Percentiles rank a stretch among this genome's conserved stretches.
phyloP scores from a whole-genome alignment of 1,140 invertebrate species.

The Grapholita molesta region DNA sequence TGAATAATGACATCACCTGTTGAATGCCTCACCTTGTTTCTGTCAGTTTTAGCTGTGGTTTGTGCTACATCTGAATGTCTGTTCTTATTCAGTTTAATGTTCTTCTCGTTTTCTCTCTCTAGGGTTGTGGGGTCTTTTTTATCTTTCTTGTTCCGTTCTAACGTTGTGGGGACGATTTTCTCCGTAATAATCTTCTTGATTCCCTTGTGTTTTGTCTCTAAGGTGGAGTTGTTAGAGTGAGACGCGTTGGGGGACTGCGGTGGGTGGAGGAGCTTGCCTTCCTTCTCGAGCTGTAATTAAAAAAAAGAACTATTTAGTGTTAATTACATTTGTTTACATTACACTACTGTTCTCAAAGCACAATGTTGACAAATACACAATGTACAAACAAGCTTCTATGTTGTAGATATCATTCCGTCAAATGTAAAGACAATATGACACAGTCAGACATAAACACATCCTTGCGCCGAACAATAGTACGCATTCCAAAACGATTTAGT shows the following conservation, averaged over 20 bases:
- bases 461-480: neutral
- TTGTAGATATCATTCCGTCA: neutral
- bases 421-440: neutral
- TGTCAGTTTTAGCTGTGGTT: slow-evolving; percentile 59
- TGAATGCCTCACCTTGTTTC: slow-evolving; percentile 62
- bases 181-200: slow-evolving; percentile 76
- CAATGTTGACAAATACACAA: neutral
- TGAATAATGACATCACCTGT: slow-evolving; percentile 67
- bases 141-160: slow-evolving; percentile 76
- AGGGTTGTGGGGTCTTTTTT: slow-evolving; percentile 76
- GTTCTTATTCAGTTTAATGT: slow-evolving; percentile 64
- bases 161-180: slow-evolving; percentile 67
- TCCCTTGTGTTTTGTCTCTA: slow-evolving; percentile 70
- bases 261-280: slow-evolving; percentile 64
- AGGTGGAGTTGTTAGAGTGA: slow-evolving; percentile 73
- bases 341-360: neutral
- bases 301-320: slow-evolving; percentile 21
- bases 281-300: slow-evolving; percentile 72
- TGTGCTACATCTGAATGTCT: slow-evolving; percentile 55
- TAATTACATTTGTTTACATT: neutral
- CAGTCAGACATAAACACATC: neutral
- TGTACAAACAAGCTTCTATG: neutral
- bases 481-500: slow-evolving; percentile 9
- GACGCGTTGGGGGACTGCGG: slow-evolving; percentile 67
- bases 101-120: slow-evolving; percentile 76